A percentile compares a stretch with the other conserved stretches of the same genome.
phyloP scores from a whole-genome alignment of 2,888 invertebrate genomes.

The Dryobotodes eremita region DNA sequence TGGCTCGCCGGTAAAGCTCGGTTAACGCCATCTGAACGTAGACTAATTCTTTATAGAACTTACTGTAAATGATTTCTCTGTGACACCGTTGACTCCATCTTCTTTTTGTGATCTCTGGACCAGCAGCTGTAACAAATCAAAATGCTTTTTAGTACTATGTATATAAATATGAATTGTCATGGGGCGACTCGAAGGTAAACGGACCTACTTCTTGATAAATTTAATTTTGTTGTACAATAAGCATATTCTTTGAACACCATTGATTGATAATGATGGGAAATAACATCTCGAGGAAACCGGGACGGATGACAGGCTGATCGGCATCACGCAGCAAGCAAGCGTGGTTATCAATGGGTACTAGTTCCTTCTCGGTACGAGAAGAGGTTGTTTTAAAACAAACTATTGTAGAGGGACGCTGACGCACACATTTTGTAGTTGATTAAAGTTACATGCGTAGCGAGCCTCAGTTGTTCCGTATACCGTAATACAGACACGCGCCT shows the following conservation, averaged over 20 bases:
- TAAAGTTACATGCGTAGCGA: background rate
- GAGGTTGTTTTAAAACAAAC: background rate
- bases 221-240: background rate
- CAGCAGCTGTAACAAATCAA: slow-evolving; percentile 91
- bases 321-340: background rate
- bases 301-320: background rate
- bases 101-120: slow-evolving; percentile 93
- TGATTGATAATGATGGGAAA: background rate
- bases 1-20: background rate
- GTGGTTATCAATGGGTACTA: background rate
- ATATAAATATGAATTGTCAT: background rate
- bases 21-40: background rate
- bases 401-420: background rate
- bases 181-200: background rate
- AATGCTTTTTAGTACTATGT: slow-evolving; percentile 9
- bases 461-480: background rate
- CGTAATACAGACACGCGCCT: background rate
- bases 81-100: slow-evolving; percentile 93
- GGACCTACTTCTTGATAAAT: background rate
- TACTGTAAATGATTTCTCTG: slow-evolving; percentile 92
- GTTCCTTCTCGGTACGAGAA: background rate
- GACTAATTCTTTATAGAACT: slow-evolving; percentile 69
- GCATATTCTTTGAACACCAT: background rate
- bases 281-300: background rate
- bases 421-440: too few species aligned